Conservation (phyloP, 2,797 vertebrate species). For the Carapus acus region DNA sequence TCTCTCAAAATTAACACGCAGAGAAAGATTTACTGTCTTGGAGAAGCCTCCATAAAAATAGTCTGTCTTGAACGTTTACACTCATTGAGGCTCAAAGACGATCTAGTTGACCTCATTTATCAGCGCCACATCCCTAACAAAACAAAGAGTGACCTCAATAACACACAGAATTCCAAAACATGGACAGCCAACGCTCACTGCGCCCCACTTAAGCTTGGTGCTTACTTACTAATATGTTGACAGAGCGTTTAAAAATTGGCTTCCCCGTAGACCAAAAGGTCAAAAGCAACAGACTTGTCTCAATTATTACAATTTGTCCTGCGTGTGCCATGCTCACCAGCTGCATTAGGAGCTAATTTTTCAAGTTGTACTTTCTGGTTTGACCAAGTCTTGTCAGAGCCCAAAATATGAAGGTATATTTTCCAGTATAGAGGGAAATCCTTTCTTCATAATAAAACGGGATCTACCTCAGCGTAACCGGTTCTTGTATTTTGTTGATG, state of each 20-base stretch:
- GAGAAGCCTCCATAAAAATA: not conserved
- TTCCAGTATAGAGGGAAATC: too few species aligned
- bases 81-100: constrained; percentile 2
- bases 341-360: too few species aligned
- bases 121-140: constrained; percentile 15
- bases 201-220: constrained; percentile 12
- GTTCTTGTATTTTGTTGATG: constrained; percentile 16
- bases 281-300: constrained; percentile 23
- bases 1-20: too few species aligned
- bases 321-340: constrained; percentile 14
- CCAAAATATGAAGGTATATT: too few species aligned
- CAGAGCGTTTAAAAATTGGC: constrained; percentile 3
- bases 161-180: constrained; percentile 29
- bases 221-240: constrained; percentile 17
- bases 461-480: too few species aligned
- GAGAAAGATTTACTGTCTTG: not conserved
- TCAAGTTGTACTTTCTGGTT: constrained; percentile 5
- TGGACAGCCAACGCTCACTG: constrained; percentile 12
- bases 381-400: too few species aligned
- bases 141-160: constrained; percentile 24
- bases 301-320: constrained; percentile 21
- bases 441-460: too few species aligned
- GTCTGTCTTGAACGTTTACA: not conserved
- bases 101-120: constrained; percentile 29
- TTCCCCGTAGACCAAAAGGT: constrained; percentile 26